phyloP scores from a whole-genome alignment of 2,888 invertebrate genomes.

The Drosophila nr. perissopoda region DNA sequence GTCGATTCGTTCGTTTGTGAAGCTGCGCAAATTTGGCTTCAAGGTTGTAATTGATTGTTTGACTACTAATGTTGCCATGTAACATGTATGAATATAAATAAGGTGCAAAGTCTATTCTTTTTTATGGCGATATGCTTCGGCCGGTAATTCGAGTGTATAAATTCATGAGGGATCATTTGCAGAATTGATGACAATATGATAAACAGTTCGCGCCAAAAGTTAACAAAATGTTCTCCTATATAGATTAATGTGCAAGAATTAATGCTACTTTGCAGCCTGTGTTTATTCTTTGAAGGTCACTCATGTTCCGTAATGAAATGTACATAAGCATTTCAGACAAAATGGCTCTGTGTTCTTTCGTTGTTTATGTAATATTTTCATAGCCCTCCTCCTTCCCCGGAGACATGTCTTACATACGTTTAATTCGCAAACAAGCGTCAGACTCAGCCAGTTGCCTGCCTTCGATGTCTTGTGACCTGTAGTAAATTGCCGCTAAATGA shows the following conservation, averaged over 20 bases:
- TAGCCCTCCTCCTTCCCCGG: conserved; percentile 15
- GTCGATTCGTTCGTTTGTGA: conserved; percentile 15
- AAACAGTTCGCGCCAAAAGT: not conserved
- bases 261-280: conserved; percentile 4
- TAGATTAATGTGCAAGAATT: not conserved
- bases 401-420: conserved; percentile 17
- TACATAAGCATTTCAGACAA: conserved; percentile 48
- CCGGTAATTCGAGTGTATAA: conserved; percentile 13
- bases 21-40: conserved; percentile 46
- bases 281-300: conserved; percentile 31
- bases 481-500: conserved; percentile 57
- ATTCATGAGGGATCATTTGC: conserved; percentile 10
- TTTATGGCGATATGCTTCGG: not conserved
- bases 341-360: conserved; percentile 30
- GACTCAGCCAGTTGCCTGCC: conserved; percentile 16
- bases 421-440: conserved; percentile 48
- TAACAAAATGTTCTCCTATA: not conserved
- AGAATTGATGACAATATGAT: conserved; percentile 32
- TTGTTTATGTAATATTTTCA: conserved; percentile 51
- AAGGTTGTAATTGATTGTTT: conserved; percentile 54
- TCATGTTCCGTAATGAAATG: conserved; percentile 51
- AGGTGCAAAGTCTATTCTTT: conserved; percentile 17
- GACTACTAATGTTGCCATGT: conserved; percentile 24
- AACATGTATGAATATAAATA: conserved; percentile 14
- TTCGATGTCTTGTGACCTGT: conserved; percentile 40